Evolutionary conservation across 2,797 vertebrate genomes (phyloP).

Genomic region (Channa striata): DNA sequence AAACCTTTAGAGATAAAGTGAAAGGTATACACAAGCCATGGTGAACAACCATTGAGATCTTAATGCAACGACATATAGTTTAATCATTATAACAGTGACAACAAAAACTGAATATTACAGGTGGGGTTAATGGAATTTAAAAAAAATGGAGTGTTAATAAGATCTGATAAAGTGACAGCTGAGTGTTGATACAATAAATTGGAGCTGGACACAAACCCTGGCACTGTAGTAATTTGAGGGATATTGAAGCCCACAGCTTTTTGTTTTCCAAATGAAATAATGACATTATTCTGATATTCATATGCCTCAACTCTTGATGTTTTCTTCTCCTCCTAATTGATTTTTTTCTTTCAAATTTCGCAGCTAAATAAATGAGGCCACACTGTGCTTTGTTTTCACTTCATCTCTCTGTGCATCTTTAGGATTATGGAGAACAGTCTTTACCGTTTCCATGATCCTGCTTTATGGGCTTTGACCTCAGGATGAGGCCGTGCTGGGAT

Average conservation of each 20-base stretch:
- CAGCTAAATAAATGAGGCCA: conserved; percentile 2
- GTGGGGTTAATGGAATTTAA: too few species aligned
- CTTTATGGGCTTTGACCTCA: conserved; percentile 39
- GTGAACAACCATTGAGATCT: too few species aligned
- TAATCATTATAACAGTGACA: too few species aligned
- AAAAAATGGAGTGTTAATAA: too few species aligned
- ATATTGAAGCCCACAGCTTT: too few species aligned
- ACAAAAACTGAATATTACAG: too few species aligned
- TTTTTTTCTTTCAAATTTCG: neutral
- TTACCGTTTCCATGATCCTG: conserved; percentile 16
- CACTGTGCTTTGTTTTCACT: conserved; percentile 7
- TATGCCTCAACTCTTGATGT: neutral
- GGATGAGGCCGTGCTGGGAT: conserved; percentile 40
- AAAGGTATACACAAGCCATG: too few species aligned
- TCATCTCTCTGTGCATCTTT: conserved; percentile 28
- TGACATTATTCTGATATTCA: neutral
- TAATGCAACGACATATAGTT: too few species aligned
- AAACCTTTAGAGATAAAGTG: too few species aligned
- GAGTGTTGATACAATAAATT: neutral
- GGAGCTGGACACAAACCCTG: neutral
- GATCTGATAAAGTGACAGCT: too few species aligned
- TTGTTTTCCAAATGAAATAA: too few species aligned
- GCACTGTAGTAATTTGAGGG: too few species aligned
- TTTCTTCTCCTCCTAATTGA: neutral
- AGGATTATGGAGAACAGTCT: conserved; percentile 56